Base-by-base conservation (phyloP, 2,888 invertebrate genomes). In the Tinea trinotella region DNA sequence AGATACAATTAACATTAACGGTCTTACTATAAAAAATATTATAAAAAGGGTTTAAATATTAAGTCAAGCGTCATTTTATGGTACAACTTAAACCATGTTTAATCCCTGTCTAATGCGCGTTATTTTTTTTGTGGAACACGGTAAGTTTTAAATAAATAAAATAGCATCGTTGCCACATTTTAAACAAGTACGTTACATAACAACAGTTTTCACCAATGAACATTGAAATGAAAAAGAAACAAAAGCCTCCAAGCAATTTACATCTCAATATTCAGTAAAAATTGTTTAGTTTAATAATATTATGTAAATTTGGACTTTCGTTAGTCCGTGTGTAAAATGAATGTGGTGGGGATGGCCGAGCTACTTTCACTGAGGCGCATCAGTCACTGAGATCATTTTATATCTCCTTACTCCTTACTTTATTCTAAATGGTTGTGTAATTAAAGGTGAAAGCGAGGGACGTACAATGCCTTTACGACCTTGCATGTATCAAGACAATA, bases 311-410 rank as follows among this genome's bases (percentile, higher is more conserved):
- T 40, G 12, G 53, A 30, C 18, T 30, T 52, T 30, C 19, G 52
- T 24, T 17, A 12, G 22, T 52, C 12, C 9, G 18, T 24, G 52
- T 18, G 52, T 34, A 52, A 17, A 52, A 35, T 35, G 13, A n/a
- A 24, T n/a, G 22, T 24, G 12, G 35, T 18, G 15, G 40, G 30
- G 40, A n/a, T 12, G 40, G 15, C 7, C 59, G 61, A 36, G 59
- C 62, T 62, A 63, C 64, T 57, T 59, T 71, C 73, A 72, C 73
- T 73, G 66, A 60, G 59, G 62, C 63, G 61, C 63, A 68, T 67
- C 69, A 67, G 19, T 12, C 46, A 17, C 18, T 12, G 15, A 50
- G 50, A 24, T 50, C 22, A 24, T 5, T 50, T 50, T 50, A 50
- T 22, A 24, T 50, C 50, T 24, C 50, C 50, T 24, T 18, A 20